phyloP scores from a whole-genome alignment of 2,797 vertebrate species.

The Schizothorax lantsangensis region DNA sequence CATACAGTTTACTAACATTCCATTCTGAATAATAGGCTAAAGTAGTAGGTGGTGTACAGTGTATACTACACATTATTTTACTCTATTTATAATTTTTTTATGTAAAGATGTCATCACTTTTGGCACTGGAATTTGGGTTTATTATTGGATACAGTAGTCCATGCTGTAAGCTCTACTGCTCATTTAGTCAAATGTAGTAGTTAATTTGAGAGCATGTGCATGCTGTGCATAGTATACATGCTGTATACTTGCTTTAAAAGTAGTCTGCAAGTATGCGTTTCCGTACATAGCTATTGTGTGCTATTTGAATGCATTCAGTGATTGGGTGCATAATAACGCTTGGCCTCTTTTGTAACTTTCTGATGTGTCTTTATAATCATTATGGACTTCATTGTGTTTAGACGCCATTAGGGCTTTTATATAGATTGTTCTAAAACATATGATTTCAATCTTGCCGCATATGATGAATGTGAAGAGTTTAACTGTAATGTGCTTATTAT shows the following conservation, averaged over 20 bases:
- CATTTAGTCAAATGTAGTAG: not conserved
- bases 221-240: not conserved
- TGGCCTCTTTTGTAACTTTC: conserved; percentile 8
- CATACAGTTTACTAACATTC: not conserved
- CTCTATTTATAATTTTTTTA: not conserved
- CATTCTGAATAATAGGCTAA: not conserved
- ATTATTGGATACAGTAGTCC: not conserved
- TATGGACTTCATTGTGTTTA: conserved; percentile 6
- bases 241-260: not conserved
- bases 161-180: not conserved
- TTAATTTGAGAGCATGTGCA: not conserved
- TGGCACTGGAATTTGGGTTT: not conserved
- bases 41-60: not conserved
- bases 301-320: not conserved
- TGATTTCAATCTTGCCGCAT: conserved; percentile 12
- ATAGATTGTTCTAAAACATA: conserved; percentile 1
- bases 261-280: not conserved
- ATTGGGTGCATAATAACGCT: not conserved
- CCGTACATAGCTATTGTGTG: not conserved
- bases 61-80: not conserved
- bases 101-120: not conserved
- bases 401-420: conserved; percentile 3
- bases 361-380: not conserved
- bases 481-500: conserved; percentile 40
- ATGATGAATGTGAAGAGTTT: conserved; percentile 9